Conservation (phyloP, 2,888 invertebrate species). For the Campopleginae sp. region DNA sequence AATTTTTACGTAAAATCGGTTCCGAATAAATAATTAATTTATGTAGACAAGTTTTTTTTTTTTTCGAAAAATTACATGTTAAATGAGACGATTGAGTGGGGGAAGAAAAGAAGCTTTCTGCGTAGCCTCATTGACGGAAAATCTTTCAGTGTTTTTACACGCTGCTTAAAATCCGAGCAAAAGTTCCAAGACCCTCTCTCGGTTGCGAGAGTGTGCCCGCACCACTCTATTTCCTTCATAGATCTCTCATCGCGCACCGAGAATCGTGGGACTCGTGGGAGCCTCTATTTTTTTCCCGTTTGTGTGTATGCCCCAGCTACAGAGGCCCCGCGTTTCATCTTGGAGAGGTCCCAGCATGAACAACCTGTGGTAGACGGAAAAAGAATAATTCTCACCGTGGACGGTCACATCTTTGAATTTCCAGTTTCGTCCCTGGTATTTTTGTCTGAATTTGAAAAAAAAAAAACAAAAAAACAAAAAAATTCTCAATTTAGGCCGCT, state of each 20-base stretch:
- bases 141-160: neutral
- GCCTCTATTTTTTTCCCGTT: constrained; percentile 74
- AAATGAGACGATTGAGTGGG: neutral
- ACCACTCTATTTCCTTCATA: constrained; percentile 74
- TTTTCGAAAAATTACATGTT: neutral
- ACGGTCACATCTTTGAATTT: constrained; percentile 51
- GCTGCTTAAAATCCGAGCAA: constrained; percentile 45
- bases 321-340: constrained; percentile 58
- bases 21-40: neutral
- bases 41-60: neutral
- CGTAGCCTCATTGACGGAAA: neutral
- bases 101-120: neutral
- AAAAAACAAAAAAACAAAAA: neutral
- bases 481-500: constrained; percentile 36
- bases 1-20: neutral
- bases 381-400: constrained; percentile 28
- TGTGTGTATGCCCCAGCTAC: constrained; percentile 70
- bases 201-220: constrained; percentile 69
- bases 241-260: constrained; percentile 69
- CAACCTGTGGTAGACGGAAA: constrained; percentile 29
- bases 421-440: constrained; percentile 7
- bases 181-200: constrained; percentile 51
- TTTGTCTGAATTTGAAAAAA: constrained; percentile 7
- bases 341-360: constrained; percentile 16
- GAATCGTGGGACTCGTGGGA: constrained; percentile 78